Evolutionary conservation across 2,113 vertebrate genomes (phyloP), one percentile per base, ranked within the genome.

Genomic region (Gasterosteus nipponicus): DNA sequence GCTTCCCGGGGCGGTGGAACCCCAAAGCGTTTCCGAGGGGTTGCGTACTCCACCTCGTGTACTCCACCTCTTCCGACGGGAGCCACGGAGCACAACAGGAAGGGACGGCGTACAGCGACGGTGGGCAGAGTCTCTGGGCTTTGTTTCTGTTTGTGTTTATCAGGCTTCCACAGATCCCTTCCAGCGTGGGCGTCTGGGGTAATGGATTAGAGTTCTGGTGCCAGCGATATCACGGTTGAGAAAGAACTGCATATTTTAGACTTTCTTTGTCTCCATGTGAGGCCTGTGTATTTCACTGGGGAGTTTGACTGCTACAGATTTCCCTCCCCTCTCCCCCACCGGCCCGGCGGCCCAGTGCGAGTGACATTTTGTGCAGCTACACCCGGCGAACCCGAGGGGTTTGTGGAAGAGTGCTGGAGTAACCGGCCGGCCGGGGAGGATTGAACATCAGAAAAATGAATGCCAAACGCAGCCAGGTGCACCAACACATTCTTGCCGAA

Each of bases 61-160:
- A 31, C 79, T 82, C 70, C 63, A 19, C 81, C 64, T 63, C 79
- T 70, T 85, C 76, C 60, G 75, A 58, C 75, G 57, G 38, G 38
- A 85, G 58, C 42, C 53, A 31, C 78, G 16, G 54, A 57, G 72
- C 38, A 53, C 84, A 86, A 88, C 9, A 85, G 77, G 75, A 78
- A 73, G 67, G 57, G 66, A 77, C 88, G 81, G 85, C 86, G 82
- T 90, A 80, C 77, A 77, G 83, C 85, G 80, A 88, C 89, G 91
- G 91, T 93, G 83, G 87, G 90, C 76, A 85, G 86, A 92, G 87
- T 82, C 89, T 91, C 71, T 59, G 22, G 80, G 87, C 86, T 90
- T 91, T 91, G 90, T 89, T 85, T 85, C 80, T 89, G 86, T 89
- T 90, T 86, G 85, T 88, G 85, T 93, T 93, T 93, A 92, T 94